Evolutionary conservation across 2,113 vertebrate species (phyloP).

Genomic region (Gymnobelideus leadbeateri): DNA sequence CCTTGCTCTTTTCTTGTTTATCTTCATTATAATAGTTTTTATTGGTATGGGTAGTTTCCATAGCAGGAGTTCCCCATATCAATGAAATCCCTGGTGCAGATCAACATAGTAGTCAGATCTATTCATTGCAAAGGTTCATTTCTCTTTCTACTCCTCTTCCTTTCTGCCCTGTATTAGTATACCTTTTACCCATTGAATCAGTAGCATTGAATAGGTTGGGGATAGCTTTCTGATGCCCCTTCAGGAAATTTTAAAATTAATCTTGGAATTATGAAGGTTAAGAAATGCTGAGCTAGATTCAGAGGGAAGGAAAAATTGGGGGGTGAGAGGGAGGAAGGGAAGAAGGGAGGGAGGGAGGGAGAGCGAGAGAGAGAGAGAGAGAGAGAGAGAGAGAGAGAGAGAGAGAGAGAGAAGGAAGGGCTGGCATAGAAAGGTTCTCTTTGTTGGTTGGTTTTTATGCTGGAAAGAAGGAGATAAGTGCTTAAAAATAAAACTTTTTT

Average conservation of each 20-base stretch:
- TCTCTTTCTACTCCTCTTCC: not conserved
- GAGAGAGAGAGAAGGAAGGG: not conserved
- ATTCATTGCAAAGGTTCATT: not conserved
- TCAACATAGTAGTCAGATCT: not conserved
- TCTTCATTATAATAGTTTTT: not conserved
- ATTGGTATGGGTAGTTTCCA: too few relatives aligned
- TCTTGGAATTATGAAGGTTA: not conserved
- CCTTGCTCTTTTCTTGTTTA: not conserved
- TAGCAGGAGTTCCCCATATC: not conserved
- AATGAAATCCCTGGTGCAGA: not conserved
- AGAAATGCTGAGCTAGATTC: not conserved
- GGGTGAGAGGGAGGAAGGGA: too few relatives aligned
- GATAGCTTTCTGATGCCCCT: too few relatives aligned
- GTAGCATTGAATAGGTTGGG: not conserved
- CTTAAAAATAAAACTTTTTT: not conserved
- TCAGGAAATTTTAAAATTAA: not conserved
- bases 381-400: too few relatives aligned
- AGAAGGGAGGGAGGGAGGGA: too few relatives aligned
- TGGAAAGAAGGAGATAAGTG: not conserved
- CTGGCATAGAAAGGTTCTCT: not conserved
- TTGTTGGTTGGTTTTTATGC: not conserved
- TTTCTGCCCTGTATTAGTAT: not conserved
- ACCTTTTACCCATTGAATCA: too few relatives aligned
- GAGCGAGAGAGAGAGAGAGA: too few relatives aligned
- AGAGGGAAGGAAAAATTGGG: too few relatives aligned